A percentile compares a stretch with the other conserved stretches of the same genome.
Evolutionary conservation across 2,113 vertebrate genomes (phyloP).

Genomic region (Mionectes macconnelli): DNA sequence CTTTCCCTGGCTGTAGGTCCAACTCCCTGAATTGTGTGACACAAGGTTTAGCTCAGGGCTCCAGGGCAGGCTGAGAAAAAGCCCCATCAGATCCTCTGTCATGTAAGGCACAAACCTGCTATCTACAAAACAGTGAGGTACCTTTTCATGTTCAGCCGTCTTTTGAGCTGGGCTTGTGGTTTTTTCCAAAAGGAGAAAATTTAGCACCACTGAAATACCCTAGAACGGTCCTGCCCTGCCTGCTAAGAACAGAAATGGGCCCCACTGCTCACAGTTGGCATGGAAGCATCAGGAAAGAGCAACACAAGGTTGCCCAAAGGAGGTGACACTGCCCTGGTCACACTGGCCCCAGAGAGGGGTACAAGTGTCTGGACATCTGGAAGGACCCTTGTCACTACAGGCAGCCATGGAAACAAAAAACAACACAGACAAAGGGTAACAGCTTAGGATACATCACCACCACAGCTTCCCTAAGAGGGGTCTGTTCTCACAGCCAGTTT

Average conservation of each 20-base stretch:
- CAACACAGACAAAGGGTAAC: neutral
- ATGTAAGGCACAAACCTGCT: neutral
- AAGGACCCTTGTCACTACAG: neutral
- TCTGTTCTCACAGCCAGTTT: neutral
- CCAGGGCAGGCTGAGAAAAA: neutral
- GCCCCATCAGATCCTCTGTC: neutral
- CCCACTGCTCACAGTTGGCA: neutral
- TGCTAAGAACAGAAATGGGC: neutral
- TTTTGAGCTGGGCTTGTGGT: neutral
- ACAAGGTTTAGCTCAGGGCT: neutral
- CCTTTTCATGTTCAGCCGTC: neutral
- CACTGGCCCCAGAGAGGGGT: neutral
- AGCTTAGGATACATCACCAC: neutral
- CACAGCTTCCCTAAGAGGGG: neutral
- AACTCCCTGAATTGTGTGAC: neutral
- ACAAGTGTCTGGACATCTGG: neutral
- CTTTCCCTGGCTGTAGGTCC: neutral
- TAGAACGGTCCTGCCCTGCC: neutral
- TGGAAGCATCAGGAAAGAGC: neutral
- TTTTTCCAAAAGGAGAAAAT: neutral
- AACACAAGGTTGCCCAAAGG: neutral
- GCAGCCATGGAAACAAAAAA: neutral
- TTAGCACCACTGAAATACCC: neutral
- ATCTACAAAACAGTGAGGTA: neutral
- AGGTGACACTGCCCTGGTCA: neutral